Evolutionary conservation across 64 coral and sea anemone genomes (phyloP).

Genomic region (Astreopora myriophthalma): DNA sequence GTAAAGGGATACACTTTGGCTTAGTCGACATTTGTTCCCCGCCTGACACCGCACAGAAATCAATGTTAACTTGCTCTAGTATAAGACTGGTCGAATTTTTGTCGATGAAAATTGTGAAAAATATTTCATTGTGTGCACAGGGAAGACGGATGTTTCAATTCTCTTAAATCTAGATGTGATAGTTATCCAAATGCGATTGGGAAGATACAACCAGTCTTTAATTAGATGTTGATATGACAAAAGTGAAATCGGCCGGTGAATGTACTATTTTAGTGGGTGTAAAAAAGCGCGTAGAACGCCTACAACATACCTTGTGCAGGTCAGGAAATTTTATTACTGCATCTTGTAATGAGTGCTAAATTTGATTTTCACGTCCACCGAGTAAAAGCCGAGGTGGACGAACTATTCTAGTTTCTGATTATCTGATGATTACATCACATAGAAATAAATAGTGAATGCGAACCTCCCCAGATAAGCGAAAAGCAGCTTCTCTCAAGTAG

Average conservation of each 20-base stretch:
- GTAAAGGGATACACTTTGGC: not conserved
- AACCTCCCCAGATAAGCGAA: not conserved
- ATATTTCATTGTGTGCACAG: not conserved
- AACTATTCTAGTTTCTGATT: not conserved
- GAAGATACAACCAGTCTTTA: not conserved
- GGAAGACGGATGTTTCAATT: not conserved
- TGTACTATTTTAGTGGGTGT: not conserved
- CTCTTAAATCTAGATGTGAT: not conserved
- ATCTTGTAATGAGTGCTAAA: not conserved
- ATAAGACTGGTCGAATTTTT: too few species aligned
- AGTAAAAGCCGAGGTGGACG: not conserved
- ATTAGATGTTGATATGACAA: not conserved
- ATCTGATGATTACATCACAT: not conserved
- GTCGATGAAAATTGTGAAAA: not conserved
- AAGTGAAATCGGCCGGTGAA: too few species aligned
- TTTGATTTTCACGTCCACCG: not conserved
- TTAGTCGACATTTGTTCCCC: not conserved
- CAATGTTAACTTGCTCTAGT: not conserved
- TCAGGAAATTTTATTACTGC: constrained; percentile 1
- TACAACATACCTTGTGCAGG: not conserved
- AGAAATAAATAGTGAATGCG: not conserved
- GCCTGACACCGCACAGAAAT: not conserved
- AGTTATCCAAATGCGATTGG: not conserved
- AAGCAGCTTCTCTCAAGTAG: too few species aligned
- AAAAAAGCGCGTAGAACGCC: not conserved